Evolutionary conservation across 2,113 vertebrate species (phyloP).

Genomic region (Entomyzon cyanotis): DNA sequence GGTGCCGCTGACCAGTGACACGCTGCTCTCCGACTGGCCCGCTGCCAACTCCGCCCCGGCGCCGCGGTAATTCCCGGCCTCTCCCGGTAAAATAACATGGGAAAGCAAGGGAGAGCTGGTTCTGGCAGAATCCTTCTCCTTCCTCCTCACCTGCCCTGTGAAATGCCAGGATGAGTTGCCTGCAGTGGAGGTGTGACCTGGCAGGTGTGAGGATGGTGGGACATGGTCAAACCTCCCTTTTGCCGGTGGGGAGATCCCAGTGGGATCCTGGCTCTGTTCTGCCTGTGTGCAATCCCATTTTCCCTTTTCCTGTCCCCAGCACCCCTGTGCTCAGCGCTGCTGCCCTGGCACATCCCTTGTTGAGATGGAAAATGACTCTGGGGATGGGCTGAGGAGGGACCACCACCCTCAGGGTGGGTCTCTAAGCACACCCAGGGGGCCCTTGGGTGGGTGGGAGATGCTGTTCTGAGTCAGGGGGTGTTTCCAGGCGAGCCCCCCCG

Average conservation of each 20-base stretch:
- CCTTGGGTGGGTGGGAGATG: fast-evolving
- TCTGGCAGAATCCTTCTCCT: neutral
- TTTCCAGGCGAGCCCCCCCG: slow-evolving; percentile 85
- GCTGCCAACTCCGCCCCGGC: slow-evolving; percentile 81
- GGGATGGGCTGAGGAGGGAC: neutral
- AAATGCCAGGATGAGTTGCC: neutral
- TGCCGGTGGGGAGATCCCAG: neutral
- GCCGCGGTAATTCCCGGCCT: slow-evolving; percentile 78
- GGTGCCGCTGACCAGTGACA: slow-evolving; percentile 87
- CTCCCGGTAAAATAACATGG: fast-evolving
- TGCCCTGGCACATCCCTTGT: fast-evolving
- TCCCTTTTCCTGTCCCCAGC: neutral
- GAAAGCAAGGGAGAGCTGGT: fast-evolving
- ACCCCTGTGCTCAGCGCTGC: fast-evolving
- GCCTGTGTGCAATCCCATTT: neutral
- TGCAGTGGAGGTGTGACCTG: fast-evolving
- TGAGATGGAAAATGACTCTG: neutral
- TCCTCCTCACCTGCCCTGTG: neutral
- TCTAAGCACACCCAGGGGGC: neutral
- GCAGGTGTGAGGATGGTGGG: neutral
- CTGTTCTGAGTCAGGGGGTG: neutral
- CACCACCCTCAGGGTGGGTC: neutral
- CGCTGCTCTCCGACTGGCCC: slow-evolving; percentile 91
- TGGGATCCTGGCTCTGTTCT: neutral
- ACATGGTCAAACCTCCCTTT: fast-evolving